A percentile compares a stretch with the other conserved stretches of the same genome.
These are phyloP conservation scores for Lithosia quadra DNA, from an alignment of 2,888 invertebrate genomes.

Conservation along the genomic window DNA sequence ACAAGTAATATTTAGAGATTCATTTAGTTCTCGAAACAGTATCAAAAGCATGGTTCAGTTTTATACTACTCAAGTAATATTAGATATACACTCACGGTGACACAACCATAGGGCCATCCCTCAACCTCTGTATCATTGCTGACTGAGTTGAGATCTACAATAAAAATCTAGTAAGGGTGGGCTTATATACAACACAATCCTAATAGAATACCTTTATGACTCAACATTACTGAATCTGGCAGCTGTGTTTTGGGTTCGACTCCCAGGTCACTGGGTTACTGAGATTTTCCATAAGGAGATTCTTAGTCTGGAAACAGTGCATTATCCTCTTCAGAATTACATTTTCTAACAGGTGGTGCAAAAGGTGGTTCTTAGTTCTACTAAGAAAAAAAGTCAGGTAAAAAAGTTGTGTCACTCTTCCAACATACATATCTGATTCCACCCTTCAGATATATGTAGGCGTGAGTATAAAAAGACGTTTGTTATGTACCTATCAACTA, in stretches of 20 bases:
- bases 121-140: background rate
- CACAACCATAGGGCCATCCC: background rate
- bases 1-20: background rate
- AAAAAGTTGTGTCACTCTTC: no score
- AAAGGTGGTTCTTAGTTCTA: no score
- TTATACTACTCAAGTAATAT: background rate
- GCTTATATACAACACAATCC: no score
- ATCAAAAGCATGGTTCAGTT: background rate
- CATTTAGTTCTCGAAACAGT: background rate
- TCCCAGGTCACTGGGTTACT: background rate
- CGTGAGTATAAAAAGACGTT: background rate
- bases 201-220: no score
- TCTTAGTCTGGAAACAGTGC: no score
- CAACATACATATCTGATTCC: no score
- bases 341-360: no score
- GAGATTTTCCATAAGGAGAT: background rate
- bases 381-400: no score
- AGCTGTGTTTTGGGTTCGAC: background rate
- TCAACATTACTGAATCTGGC: no score
- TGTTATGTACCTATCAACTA: background rate
- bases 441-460: background rate
- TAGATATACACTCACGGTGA: background rate
- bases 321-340: no score
- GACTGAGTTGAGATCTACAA: no score
- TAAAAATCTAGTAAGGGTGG: no score